phyloP scores from a whole-genome alignment of 2,113 vertebrate genomes.

The Pomatorhinus ruficollis region DNA sequence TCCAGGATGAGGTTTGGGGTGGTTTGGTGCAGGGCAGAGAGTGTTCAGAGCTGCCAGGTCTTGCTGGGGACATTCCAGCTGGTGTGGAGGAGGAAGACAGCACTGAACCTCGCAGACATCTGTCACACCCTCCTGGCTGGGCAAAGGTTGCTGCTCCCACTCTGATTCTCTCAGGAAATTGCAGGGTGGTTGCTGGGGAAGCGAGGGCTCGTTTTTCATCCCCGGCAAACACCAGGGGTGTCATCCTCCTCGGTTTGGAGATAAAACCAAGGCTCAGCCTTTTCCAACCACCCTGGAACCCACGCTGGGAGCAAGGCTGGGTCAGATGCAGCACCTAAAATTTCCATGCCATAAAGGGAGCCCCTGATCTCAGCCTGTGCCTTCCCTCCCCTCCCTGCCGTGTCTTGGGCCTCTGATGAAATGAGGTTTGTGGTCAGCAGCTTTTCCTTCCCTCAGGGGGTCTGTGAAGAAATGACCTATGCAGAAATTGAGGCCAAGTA shows the following conservation, averaged over 20 bases:
- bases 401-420: background rate
- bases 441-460: constrained; percentile 77
- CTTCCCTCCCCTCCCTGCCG: background rate
- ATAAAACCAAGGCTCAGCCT: background rate
- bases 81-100: background rate
- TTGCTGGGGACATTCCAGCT: background rate
- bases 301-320: background rate
- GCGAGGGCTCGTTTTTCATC: background rate
- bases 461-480: constrained; percentile 97
- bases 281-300: background rate
- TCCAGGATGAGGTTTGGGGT: fast-evolving
- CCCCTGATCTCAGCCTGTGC: background rate
- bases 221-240: background rate
- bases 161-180: background rate
- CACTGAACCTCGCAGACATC: background rate
- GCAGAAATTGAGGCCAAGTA: constrained; percentile 88
- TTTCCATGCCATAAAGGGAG: background rate
- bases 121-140: background rate
- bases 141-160: background rate
- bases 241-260: background rate
- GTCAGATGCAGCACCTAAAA: fast-evolving
- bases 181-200: background rate
- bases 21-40: background rate
- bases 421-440: background rate
- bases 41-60: background rate